Base-by-base conservation (phyloP, 2,797 vertebrate genomes). In the Gadopsis bispinosus region DNA sequence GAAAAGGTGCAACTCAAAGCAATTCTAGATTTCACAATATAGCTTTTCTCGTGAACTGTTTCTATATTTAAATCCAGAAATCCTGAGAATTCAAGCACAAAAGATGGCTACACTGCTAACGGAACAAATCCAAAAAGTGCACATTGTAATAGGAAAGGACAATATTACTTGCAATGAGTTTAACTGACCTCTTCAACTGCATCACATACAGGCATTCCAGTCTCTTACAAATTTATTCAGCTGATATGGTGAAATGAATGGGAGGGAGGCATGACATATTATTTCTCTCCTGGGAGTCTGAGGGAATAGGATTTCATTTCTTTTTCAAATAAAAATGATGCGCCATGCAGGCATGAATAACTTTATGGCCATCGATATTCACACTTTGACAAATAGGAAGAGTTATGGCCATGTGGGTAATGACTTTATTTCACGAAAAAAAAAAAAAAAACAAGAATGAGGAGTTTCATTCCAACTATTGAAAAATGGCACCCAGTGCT, bases 381-480 rank as follows among this genome's bases (percentile, higher is more conserved):
- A 90, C 88, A 91, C 86, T 93, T 88, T 91, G 91, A 92, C 87
- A 90, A 91, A 92, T 91, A 82, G 85, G 87, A 88, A 88, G 85
- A 92, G 79, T 90, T 90, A 91, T 90, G 79, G 87, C 76, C 73
- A 72, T 70, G 77, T 73, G 74, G 80, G 81, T 79, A 88, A 89
- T 82, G 74, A 80, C 79, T 90, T 89, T 85, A 89, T 89, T 85
- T 85, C 33, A 59, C 26, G 13, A 55, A 70, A 12, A 41, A 29
- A 11, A 19, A 61, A 70, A 5, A 43, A 29, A 9, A 26, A 35
- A 4, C 12, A 80, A 83, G 58, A 77, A 70, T 56, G 60, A 78
- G 29, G n/a, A 77, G 50, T 83, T 86, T 75, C 26, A 79, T 69
- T 85, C 53, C 58, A 72, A 39, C 68, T 77, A 45, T 73, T 82